phyloP scores from a whole-genome alignment of 2,113 vertebrate genomes.

The Phoxinus phoxinus region DNA sequence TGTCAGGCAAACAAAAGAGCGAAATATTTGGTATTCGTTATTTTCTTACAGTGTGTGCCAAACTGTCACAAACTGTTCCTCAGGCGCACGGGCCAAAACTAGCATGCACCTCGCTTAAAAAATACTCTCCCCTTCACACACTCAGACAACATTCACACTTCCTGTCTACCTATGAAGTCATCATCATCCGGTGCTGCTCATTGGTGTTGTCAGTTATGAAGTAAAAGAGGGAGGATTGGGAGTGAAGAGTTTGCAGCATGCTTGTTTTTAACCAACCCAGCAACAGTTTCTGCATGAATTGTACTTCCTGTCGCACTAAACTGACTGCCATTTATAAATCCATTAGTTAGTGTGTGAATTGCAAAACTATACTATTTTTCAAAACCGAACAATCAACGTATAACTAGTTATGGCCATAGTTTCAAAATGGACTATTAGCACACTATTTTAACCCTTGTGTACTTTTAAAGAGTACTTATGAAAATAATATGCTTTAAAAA shows the following conservation, averaged over 20 bases:
- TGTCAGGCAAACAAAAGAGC: constrained; percentile 1
- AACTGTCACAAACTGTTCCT: constrained; percentile 36
- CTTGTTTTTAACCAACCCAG: neutral
- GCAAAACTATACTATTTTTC: neutral
- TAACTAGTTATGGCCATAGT: neutral
- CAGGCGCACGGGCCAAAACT: constrained; percentile 21
- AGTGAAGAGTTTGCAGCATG: neutral
- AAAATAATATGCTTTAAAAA: neutral
- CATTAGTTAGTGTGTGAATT: neutral
- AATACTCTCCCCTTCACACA: constrained; percentile 12
- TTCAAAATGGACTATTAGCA: neutral
- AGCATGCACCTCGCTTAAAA: neutral
- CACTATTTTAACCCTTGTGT: too few species aligned
- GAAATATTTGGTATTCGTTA: constrained; percentile 45
- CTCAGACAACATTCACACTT: constrained; percentile 37
- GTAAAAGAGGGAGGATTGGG: neutral
- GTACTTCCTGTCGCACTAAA: neutral
- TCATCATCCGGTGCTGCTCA: constrained; percentile 67
- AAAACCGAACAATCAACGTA: neutral
- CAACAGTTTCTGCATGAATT: neutral
- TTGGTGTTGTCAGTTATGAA: constrained; percentile 61
- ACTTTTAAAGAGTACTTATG: neutral
- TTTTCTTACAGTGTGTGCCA: constrained; percentile 34
- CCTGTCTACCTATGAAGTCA: constrained; percentile 30
- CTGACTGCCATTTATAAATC: neutral